Evolutionary conservation across 1,140 invertebrate species (phyloP), one percentile per base, ranked within the genome.

Genomic region (Sitodiplosis mosellana): DNA sequence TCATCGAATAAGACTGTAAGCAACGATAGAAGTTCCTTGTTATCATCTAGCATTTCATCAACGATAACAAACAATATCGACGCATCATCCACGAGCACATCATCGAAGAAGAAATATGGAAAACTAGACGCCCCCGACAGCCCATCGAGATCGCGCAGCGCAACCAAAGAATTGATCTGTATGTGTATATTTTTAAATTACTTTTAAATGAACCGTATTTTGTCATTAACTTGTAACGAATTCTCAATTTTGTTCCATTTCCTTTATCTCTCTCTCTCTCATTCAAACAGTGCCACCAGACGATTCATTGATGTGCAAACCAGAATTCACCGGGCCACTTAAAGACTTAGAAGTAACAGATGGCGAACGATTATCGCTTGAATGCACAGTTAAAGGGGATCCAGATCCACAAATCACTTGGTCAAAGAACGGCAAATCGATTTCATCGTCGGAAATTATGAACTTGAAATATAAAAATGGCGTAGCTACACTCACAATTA

Each of bases 391-490:
- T 19, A 76, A 77, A 46, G 89, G 88, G 14, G 88, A 92, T 64
- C 89, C 89, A n/a, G 87, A 91, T 60, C 88, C 88, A 5, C 78
- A 87, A 57, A 43, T 43, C 12, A 76, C 78, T 48, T 94, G 89
- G 89, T 73, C 71, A 48, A 92, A 90, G 67, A 77, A 83, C 54
- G 79, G 78, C 45, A 79, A 83, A 60, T 55, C 68, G 11, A 65
- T 89, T 33, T 75, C 73, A 46, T 87, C 84, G 2, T 84, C 80
- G 0, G 81, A 91, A 67, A 80, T 91, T 22, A 74, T 93, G 51
- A 86, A 91, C 62, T 69, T 94, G 17, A 92, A 90, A 67, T 93
- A 93, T 60, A 87, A 86, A 61, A 85, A 83, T 57, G 82, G 87
- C 21, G 71, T 86, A 38, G 88, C 88, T 1, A 83, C 80, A 33